Evolutionary conservation across 1,140 invertebrate species (phyloP), one percentile per base, ranked within the genome.

Genomic region (Mizuhopecten yessoensis): DNA sequence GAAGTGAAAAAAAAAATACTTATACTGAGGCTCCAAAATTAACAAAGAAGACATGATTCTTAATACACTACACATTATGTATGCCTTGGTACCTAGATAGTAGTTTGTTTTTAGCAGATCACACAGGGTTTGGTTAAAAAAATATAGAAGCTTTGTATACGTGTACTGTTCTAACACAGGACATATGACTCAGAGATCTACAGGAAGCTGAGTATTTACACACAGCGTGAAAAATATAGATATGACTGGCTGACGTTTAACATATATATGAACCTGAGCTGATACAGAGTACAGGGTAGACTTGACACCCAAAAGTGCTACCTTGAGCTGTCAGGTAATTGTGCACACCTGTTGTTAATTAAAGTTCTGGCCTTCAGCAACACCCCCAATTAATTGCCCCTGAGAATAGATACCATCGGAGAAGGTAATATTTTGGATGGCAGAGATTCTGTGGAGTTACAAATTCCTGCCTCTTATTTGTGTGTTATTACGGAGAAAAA

Each of bases 301-400:
- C 17, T 75, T 75, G 9, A 75, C n/a, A 13, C 3, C 23, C 57
- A 75, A 75, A 75, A 75, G 57, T 75, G 57, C 57, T 75, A 75
- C 57, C 57, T 75, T 75, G 57, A 75, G 57, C 57, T 75, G 57
- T 29, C 57, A 75, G 57, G 57, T 75, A 75, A 75, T 75, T 75
- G 45, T 75, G n/a, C n/a, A 75, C 57, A 75, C 23, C 57, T 75
- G 57, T 75, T 75, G 57, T 75, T 75, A 29, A 75, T 75, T 75
- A 75, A 75, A 75, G 23, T 75, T 29, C 11, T 75, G 57, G 57
- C 23, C 57, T 75, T 75, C 29, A 23, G 29, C 23, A 75, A 75
- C 1, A 39, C 57, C n/a, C 2, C 57, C 57, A 75, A 75, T 75
- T 75, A 75, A 75, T 75, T 75, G 23, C 5, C 57, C 57, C 7